Evolutionary conservation across 2,888 invertebrate genomes (phyloP).

Genomic region (Nudaria mundana): DNA sequence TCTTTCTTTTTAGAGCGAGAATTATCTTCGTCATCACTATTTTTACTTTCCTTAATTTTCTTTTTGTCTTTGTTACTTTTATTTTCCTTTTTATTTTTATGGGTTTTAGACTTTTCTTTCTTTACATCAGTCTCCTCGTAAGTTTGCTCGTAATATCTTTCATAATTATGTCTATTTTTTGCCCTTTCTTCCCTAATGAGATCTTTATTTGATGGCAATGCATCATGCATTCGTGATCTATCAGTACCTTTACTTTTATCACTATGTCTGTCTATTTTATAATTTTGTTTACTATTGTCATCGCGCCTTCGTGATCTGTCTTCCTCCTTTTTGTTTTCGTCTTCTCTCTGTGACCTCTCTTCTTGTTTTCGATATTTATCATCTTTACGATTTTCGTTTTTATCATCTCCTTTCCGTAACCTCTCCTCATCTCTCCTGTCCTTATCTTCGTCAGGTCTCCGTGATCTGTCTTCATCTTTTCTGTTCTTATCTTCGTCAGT

Average conservation of each 20-base stretch:
- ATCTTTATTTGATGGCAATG: too few relatives aligned
- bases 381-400: constrained; percentile 13
- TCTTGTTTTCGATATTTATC: constrained; percentile 10
- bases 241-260: neutral
- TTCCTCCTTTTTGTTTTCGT: constrained; percentile 9
- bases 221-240: constrained; percentile 5
- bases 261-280: constrained; percentile 7
- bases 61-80: constrained; percentile 14
- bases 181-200: constrained; percentile 13
- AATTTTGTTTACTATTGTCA: too few relatives aligned
- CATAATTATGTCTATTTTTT: constrained; percentile 12
- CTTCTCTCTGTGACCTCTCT: constrained; percentile 8
- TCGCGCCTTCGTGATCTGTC: too few relatives aligned
- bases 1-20: neutral
- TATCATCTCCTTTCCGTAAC: constrained; percentile 10
- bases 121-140: constrained; percentile 18
- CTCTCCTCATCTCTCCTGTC: too few relatives aligned
- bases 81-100: constrained; percentile 23
- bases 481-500: neutral
- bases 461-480: constrained; percentile 10
- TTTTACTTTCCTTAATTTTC: constrained; percentile 7
- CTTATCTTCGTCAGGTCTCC: too few relatives aligned
- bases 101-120: constrained; percentile 14
- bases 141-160: constrained; percentile 14
- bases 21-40: constrained; percentile 10